Percentiles rank a stretch among this genome's conserved stretches.
phyloP scores from a whole-genome alignment of 2,113 vertebrate species.

The Clarias gariepinus region DNA sequence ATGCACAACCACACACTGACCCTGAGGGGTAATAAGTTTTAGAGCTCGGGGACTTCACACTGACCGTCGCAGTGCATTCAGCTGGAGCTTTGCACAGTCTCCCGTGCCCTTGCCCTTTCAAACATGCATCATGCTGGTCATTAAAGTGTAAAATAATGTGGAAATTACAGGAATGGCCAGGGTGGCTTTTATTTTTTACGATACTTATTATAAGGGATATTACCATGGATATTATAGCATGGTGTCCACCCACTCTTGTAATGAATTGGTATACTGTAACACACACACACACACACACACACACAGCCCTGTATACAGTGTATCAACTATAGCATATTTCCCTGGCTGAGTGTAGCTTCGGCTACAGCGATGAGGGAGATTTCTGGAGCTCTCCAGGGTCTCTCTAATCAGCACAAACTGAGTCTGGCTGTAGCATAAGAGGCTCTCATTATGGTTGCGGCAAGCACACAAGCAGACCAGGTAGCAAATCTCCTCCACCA shows the following conservation, averaged over 20 bases:
- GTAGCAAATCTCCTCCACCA: slow-evolving; percentile 25
- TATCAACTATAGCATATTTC: neutral
- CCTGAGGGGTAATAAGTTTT: neutral
- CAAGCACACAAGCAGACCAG: slow-evolving; percentile 30
- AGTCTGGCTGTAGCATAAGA: slow-evolving; percentile 43
- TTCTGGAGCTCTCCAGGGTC: slow-evolving; percentile 27
- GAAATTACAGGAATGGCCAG: slow-evolving; percentile 22
- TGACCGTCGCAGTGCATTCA: neutral
- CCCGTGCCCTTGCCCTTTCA: neutral
- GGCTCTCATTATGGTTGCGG: slow-evolving; percentile 36
- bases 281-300: slow-evolving; percentile 15
- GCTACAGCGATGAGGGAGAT: neutral
- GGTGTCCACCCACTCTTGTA: slow-evolving; percentile 7
- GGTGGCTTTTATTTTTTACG: slow-evolving; percentile 3
- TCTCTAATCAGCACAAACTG: slow-evolving; percentile 42
- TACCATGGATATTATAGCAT: slow-evolving; percentile 17
- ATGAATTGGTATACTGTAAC: slow-evolving; percentile 8
- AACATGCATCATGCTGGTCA: slow-evolving; percentile 6
- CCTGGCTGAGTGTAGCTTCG: neutral
- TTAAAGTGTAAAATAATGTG: slow-evolving; percentile 1
- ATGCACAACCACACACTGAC: neutral
- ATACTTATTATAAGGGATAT: slow-evolving; percentile 19
- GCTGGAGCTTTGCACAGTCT: neutral
- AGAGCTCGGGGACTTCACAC: neutral
- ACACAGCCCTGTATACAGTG: neutral